Conservation (phyloP, 2,888 invertebrate species). For the Aspidiotus rigidus region DNA sequence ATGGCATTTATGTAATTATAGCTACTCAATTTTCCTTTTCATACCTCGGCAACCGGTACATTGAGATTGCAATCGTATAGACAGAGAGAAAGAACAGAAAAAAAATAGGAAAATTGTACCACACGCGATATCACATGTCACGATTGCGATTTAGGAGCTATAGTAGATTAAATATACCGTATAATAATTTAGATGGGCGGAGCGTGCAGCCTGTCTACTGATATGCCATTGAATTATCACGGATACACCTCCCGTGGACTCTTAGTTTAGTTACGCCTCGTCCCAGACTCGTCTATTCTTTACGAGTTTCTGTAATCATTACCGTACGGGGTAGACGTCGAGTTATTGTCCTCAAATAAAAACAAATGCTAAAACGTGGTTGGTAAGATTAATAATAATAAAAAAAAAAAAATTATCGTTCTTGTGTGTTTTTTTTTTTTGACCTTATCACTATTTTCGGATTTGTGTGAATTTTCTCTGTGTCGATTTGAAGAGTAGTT, state of each 20-base stretch:
- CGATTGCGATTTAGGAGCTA: too few species aligned
- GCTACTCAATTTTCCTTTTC: too few species aligned
- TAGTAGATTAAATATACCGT: too few species aligned
- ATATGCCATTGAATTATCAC: background rate
- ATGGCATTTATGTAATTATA: too few species aligned
- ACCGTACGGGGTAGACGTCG: background rate
- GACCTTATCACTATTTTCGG: too few species aligned
- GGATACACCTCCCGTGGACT: background rate
- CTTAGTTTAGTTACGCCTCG: background rate
- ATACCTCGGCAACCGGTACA: too few species aligned
- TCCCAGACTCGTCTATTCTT: background rate
- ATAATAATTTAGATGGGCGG: background rate
- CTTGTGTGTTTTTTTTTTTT: background rate
- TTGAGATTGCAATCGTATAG: too few species aligned
- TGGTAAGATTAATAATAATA: background rate
- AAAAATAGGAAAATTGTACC: too few species aligned
- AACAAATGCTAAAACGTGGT: background rate
- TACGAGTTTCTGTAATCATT: background rate
- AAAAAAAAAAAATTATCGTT: conserved; percentile 11
- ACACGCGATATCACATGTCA: too few species aligned
- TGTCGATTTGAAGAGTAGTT: too few species aligned
- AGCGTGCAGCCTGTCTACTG: background rate
- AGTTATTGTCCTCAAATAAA: conserved; percentile 4
- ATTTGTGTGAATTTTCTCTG: too few species aligned
- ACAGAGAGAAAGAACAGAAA: too few species aligned